Evolutionary conservation across 2,888 invertebrate species (phyloP), one percentile per base, ranked within the genome.

Genomic region (Nephrocerus scutellatus): DNA sequence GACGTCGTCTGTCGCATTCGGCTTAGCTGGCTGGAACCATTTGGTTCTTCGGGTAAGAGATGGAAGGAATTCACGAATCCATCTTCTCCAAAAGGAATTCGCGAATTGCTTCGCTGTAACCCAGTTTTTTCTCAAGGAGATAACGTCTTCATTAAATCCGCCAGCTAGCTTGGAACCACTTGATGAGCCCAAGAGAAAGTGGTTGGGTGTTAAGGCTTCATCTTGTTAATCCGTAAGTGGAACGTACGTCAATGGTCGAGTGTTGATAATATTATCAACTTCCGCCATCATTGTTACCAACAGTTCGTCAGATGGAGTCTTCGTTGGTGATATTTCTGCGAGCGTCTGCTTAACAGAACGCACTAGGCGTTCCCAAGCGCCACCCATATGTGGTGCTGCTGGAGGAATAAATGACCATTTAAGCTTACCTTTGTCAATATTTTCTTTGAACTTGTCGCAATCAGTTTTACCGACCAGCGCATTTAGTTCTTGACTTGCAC

Each of bases 121-220:
- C 44, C 47, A 46, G 21, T 32, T 44, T 35, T 46, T 37, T 30
- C 39, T 44, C 10, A 45, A 30, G 15, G 35, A 30, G 25, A 32
- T n/a, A 2, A 33, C 39, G 2, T 44, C 38, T 24, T 46, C 44
- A 6, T 24, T 37, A 12, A 28, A 43, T 21, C 28, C 23, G 6
- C 44, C 44, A 15, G 43, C 24, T 10, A 44, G 46, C 39, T 44
- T 47, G 36, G 37, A 36, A 8, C 47, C 42, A 28, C 36, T 47
- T 12, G 49, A 47, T 18, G 41, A 42, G 10, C 46, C 43, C 30
- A 48, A 23, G 20, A 56, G 38, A 23, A 56, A 45, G 41, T 56
- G 51, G 26, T 56, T 56, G 5, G 53, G 52, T 9, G 56, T 54
- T 22, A 55, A 30, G 0, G 50, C 47, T 39, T 52, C 47, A 5